Base-by-base conservation (phyloP, 1,140 invertebrate species). In the Platyura marginata region DNA sequence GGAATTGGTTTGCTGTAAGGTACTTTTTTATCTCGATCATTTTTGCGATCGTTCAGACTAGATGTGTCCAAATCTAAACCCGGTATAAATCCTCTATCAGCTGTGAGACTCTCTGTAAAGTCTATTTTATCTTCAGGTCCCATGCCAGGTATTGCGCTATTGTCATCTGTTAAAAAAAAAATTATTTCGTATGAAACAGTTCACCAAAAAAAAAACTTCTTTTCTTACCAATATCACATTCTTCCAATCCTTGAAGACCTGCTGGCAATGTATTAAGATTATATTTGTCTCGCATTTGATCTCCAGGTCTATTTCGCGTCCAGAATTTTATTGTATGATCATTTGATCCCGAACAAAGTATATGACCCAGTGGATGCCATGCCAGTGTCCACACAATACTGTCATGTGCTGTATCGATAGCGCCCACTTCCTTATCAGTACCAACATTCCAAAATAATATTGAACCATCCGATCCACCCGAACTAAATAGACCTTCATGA, bases 361-460 rank as follows among this genome's bases (percentile, higher is more conserved):
- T 97, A 59, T 99, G 96, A 5, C 96, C 96, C 4, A 98, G 62
- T 1, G 96, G 96, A 73, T 99, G 96, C 95, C 96, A 99, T 18
- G 91, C 88, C 47, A 99, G 66, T 13, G 90, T 89, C 95, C 95
- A 98, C 1, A 99, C 91, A 56, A 97, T 97, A 52, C 90, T 95
- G 62, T 99, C 95, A 63, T 99, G 95, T 20, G 94, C 95, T 55
- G 92, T 82, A 65, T 98, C 94, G 54, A 99, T 95, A 20, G 84
- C 80, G 3, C 94, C 95, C 21, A 99, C 85, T 72, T 98, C 95
- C 65, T 97, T 95, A 54, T 38, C 33, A 2, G 20, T 89, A 82
- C 89, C 94, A 50, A 97, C 93, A 68, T 93, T 82, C 95, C 95
- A 99, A 60, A 97, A 99, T 50, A 97, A 71, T 51, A 99, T 91